These are phyloP conservation scores for Dolichallabes microphthalmus DNA, from an alignment of 2,113 vertebrate genomes.

Conservation along the genomic window DNA sequence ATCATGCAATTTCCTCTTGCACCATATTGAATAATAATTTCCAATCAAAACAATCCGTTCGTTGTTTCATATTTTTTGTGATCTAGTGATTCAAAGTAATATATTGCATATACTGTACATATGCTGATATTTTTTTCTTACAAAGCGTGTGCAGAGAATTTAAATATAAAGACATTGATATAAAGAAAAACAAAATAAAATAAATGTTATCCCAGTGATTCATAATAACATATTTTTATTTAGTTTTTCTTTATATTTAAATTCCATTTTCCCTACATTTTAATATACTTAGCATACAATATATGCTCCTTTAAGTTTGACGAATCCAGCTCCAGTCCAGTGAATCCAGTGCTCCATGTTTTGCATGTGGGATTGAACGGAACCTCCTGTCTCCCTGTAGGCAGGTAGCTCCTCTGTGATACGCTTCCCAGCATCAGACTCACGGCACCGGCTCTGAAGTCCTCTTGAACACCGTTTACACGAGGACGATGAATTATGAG, in stretches of 20 bases:
- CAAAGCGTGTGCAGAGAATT: too few relatives aligned
- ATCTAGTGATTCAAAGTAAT: too few relatives aligned
- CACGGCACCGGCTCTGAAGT: conserved; percentile 26
- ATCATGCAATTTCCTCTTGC: too few relatives aligned
- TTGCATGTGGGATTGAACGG: conserved; percentile 61
- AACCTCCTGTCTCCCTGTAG: conserved; percentile 67
- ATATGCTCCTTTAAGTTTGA: background rate
- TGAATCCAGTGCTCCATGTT: conserved; percentile 62
- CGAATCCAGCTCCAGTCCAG: conserved; percentile 60
- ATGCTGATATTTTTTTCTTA: too few relatives aligned
- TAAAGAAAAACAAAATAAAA: too few relatives aligned
- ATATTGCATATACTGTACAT: too few relatives aligned
- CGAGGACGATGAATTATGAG: conserved; percentile 32
- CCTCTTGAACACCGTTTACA: conserved; percentile 17
- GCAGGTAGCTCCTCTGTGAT: conserved; percentile 73
- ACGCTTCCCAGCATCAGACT: conserved; percentile 57
- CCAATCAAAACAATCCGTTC: too few relatives aligned
- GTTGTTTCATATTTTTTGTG: too few relatives aligned
- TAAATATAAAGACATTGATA: too few relatives aligned
- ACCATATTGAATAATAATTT: too few relatives aligned
- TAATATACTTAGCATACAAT: background rate
- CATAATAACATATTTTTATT: background rate
- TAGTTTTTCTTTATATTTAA: too few relatives aligned
- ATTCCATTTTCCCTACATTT: background rate
- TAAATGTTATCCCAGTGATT: background rate